Percentiles rank a stretch among this genome's conserved stretches.
Evolutionary conservation across 2,113 vertebrate species (phyloP).

Genomic region (Neofelis nebulosa): DNA sequence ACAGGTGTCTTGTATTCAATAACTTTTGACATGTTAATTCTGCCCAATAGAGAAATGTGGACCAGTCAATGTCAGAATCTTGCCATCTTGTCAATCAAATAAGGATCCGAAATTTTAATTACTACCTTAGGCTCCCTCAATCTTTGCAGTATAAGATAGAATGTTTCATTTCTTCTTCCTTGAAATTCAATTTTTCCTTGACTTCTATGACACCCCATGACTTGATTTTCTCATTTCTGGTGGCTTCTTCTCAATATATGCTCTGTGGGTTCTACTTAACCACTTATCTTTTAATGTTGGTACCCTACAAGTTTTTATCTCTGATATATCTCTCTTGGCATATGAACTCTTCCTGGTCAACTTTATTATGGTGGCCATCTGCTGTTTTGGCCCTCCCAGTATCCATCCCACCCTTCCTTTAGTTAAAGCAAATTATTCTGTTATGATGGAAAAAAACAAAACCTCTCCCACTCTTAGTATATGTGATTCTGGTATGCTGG

Average conservation of each 20-base stretch:
- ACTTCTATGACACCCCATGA: background rate
- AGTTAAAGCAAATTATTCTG: background rate
- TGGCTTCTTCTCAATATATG: background rate
- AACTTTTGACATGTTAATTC: background rate
- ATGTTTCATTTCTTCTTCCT: background rate
- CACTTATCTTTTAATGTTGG: background rate
- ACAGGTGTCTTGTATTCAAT: background rate
- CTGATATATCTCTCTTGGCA: background rate
- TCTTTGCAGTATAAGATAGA: background rate
- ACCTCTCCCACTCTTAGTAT: background rate
- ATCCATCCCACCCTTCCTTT: background rate
- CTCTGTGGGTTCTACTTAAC: background rate
- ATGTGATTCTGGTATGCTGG: background rate
- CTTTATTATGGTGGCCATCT: background rate
- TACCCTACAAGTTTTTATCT: background rate
- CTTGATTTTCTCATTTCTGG: background rate
- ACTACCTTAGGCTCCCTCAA: background rate
- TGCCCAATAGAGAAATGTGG: background rate
- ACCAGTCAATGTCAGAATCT: background rate
- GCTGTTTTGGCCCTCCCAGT: background rate
- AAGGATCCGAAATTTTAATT: background rate
- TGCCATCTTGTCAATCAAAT: background rate
- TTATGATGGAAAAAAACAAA: background rate
- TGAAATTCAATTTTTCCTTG: slow-evolving; percentile 38
- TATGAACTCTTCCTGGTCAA: background rate